A percentile compares a stretch with the other conserved stretches of the same genome.
Evolutionary conservation across 2,113 vertebrate genomes (phyloP).

Genomic region (Tachycineta bicolor): DNA sequence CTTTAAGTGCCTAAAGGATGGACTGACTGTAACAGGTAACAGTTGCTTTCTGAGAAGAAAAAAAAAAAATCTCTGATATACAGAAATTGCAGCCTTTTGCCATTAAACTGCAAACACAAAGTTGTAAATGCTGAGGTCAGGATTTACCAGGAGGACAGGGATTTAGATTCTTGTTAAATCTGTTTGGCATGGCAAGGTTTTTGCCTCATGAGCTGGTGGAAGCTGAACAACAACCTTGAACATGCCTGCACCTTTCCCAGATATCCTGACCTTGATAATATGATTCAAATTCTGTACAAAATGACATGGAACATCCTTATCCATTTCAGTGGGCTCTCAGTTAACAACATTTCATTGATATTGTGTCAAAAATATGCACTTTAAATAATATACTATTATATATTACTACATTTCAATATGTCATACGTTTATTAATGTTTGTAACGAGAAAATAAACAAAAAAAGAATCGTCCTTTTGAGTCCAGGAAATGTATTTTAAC

Average conservation of each 20-base stretch:
- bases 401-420: slow-evolving; percentile 46
- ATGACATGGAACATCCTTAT: background rate
- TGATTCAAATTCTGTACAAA: background rate
- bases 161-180: background rate
- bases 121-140: background rate
- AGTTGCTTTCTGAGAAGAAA: slow-evolving; percentile 20
- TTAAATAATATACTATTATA: slow-evolving; percentile 2
- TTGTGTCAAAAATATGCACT: background rate
- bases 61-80: background rate
- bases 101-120: background rate
- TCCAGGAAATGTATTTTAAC: slow-evolving; percentile 4
- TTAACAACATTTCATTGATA: slow-evolving; percentile 27
- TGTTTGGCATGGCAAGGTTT: background rate
- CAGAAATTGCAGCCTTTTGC: slow-evolving; percentile 31
- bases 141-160: background rate
- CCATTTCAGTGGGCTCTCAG: slow-evolving; percentile 13
- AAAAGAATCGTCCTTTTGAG: background rate
- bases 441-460: background rate
- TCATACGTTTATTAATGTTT: slow-evolving; percentile 17
- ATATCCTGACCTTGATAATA: background rate
- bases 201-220: background rate
- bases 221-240: background rate
- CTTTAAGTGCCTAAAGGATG: background rate
- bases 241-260: background rate
- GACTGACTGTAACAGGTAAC: background rate